Base-by-base conservation (phyloP, 2,113 vertebrate genomes). In the Neolamprologus tretocephalus region DNA sequence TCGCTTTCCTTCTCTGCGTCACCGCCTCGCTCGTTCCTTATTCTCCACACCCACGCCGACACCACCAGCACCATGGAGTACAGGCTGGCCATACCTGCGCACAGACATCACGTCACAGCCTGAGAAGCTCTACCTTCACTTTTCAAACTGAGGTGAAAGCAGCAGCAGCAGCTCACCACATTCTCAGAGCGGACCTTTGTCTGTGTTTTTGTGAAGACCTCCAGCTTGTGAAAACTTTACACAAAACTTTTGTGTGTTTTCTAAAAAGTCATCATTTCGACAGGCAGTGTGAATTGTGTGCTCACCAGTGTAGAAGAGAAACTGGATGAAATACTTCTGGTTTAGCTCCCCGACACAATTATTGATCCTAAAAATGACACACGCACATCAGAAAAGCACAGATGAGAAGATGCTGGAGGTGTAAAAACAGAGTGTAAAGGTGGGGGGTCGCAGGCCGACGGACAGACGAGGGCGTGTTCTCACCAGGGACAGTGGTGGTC, bases 301-400 rank as follows among this genome's bases (percentile, higher is more conserved):
- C 96, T 85, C 89, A 97, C 97, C 97, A 1, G 97, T 97, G 88
- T 98, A 98, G 75, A 98, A 97, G 58, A 98, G 97, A 82, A 98
- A 98, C 96, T 98, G 97, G 92, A 98, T 97, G 87, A 98, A 98
- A 87, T 97, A 97, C 86, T 97, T 97, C 90, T 98, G 97, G 94
- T 98, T 98, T 0, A 98, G 83, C 49, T 97, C 97, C 28, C 97
- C 96, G 1, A 97, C 96, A 82, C 97, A 97, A 83, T 97, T 97
- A 86, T 98, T 97, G 80, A 98, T 98, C 97, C 97, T 97, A 35
- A 5, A 51, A 82, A 54, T 4, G 54, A 57, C 9, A 42, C 66
- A 63, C 16, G n/a, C 3, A 61, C 9, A 11, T 26, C 9, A 63
- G n/a, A 47, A 47, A 3, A 66, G 0, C 3, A 53, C 9, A 63